These are phyloP conservation scores for Hemibagrus guttatus DNA, from an alignment of 2,797 vertebrate species.

Conservation along the genomic window DNA sequence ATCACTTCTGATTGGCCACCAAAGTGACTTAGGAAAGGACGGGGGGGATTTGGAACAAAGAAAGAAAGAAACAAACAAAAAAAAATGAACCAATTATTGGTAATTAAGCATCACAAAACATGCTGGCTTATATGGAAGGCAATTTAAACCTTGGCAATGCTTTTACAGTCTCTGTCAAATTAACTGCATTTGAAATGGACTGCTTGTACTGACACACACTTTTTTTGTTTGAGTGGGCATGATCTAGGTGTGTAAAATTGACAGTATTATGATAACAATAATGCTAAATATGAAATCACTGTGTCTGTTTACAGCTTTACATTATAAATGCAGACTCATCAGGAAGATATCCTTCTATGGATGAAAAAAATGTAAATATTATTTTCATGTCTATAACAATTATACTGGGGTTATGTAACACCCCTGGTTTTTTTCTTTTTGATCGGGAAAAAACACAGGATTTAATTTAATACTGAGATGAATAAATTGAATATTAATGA, in stretches of 20 bases:
- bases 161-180: conserved; percentile 74
- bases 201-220: conserved; percentile 42
- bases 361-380: too few relatives aligned
- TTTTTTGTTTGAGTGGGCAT: background rate
- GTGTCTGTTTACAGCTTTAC: background rate
- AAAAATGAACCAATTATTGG: conserved; percentile 79
- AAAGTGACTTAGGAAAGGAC: background rate
- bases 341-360: too few relatives aligned
- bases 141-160: conserved; percentile 76
- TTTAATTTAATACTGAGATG: background rate
- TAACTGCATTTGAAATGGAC: conserved; percentile 65
- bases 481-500: background rate
- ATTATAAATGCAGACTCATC: background rate
- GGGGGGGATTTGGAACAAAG: background rate
- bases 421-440: background rate
- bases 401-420: too few relatives aligned
- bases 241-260: background rate
- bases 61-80: conserved; percentile 48
- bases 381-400: background rate
- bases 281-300: background rate
- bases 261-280: background rate
- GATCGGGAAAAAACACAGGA: background rate
- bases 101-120: conserved; percentile 80
- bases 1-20: background rate
- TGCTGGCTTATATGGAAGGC: conserved; percentile 68